phyloP scores from a whole-genome alignment of 2,113 vertebrate genomes.

The Alouatta palliata region DNA sequence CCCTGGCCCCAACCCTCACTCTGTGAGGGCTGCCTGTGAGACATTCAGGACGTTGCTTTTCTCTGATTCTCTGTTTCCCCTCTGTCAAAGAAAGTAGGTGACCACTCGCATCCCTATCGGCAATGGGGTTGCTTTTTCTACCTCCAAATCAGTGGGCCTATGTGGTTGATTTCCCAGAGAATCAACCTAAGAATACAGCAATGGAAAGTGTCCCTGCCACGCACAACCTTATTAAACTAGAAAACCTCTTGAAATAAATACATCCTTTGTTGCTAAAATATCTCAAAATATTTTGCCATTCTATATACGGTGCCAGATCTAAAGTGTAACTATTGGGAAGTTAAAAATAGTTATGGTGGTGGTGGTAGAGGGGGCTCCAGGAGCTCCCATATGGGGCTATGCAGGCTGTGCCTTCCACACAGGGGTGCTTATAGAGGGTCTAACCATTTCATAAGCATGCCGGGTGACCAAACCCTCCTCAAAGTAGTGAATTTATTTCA shows the following conservation, averaged over 20 bases:
- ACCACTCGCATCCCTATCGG: background rate
- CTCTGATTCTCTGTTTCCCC: background rate
- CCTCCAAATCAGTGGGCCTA: background rate
- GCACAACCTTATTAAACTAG: constrained; percentile 33
- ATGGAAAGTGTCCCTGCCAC: background rate
- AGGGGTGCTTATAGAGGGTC: background rate
- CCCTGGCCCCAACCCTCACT: no score
- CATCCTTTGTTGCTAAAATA: constrained; percentile 53
- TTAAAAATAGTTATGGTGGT: background rate
- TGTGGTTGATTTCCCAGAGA: constrained; percentile 37
- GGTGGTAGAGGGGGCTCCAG: rapidly evolving
- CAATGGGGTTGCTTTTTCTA: background rate
- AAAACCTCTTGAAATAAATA: constrained; percentile 56
- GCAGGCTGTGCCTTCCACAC: rapidly evolving
- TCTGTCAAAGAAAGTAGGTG: background rate
- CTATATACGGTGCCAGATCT: background rate
- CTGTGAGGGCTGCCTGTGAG: background rate
- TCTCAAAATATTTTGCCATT: constrained; percentile 42
- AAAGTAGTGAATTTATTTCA: background rate
- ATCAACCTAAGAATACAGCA: constrained; percentile 60
- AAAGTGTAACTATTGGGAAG: background rate
- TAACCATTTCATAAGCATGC: rapidly evolving
- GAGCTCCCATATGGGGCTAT: rapidly evolving
- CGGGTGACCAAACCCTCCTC: background rate
- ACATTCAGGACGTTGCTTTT: background rate